Conservation (phyloP, 2,888 invertebrate genomes). For the Tipula helvola region DNA sequence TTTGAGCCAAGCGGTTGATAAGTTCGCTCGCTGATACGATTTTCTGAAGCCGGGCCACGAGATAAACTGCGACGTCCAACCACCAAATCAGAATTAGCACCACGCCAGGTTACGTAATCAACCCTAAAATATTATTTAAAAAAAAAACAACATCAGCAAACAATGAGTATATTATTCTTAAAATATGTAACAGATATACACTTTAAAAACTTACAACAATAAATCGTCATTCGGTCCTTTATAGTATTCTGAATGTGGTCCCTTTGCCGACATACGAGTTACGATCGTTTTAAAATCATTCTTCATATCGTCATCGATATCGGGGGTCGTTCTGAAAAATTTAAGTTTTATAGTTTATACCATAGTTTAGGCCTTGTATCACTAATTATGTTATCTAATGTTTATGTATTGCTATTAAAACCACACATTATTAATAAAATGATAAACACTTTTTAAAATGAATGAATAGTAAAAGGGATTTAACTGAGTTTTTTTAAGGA, state of each 20-base stretch:
- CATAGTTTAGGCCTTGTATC: not conserved
- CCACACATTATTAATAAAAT: not conserved
- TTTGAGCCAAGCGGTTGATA: conserved; percentile 53
- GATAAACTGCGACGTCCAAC: conserved; percentile 38
- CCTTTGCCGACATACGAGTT: conserved; percentile 38
- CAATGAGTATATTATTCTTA: not conserved
- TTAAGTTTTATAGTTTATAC: not conserved
- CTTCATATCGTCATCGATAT: conserved; percentile 19
- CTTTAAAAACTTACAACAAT: conserved; percentile 50
- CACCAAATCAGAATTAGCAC: conserved; percentile 54
- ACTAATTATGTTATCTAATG: not conserved
- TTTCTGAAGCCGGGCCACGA: conserved; percentile 43
- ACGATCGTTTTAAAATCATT: conserved; percentile 31
- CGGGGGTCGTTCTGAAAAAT: conserved; percentile 10
- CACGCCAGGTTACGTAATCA: conserved; percentile 75
- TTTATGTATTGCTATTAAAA: not conserved
- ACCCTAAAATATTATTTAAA: conserved; percentile 38
- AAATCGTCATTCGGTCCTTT: conserved; percentile 68
- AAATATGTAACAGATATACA: not conserved
- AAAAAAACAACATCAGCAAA: no score
- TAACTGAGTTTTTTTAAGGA: not conserved
- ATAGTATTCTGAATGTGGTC: conserved; percentile 57
- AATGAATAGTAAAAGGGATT: not conserved
- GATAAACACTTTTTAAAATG: not conserved
- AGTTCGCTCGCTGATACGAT: conserved; percentile 30